Base-by-base conservation (phyloP, 2,113 vertebrate genomes). In the Uria aalge region DNA sequence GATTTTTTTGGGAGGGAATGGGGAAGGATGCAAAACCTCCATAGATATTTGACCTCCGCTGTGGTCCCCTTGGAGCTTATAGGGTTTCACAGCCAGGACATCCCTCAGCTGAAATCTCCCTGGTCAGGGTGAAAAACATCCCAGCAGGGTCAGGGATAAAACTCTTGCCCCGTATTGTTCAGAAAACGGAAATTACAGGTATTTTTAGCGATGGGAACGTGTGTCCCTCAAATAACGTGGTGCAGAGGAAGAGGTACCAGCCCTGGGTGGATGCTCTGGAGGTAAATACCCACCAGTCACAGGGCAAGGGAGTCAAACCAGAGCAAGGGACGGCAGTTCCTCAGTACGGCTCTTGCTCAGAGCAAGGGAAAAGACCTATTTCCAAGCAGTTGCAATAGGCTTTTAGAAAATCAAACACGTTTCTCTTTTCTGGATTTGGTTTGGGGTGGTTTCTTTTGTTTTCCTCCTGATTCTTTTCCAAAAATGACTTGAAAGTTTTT, bases 401-500 rank as follows among this genome's bases (percentile, higher is more conserved):
- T 47, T 50, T 50, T 40, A 48, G 40, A 73, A 76, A 88, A 48
- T 11, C 79, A 60, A 62, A 66, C 32, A 23, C 57, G 2, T 66
- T 79, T 67, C 93, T 90, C 90, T 69, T 88, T 78, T 64, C 73
- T 93, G 81, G 18, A 22, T 82, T 94, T 88, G 40, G 40, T 91
- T 96, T 88, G 8, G 87, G 60, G 81, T 67, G 69, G 38, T 94
- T 95, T 96, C 57, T 94, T 94, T 95, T 87, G 68, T 95, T 90
- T 69, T 93, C 62, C 23, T 95, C 66, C 71, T 88, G 45, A 88
- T 91, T 56, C 11, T 13, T 90, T 93, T 91, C 93, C 40, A 88
- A 96, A 94, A 90, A 69, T 95, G 85, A 96, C 81, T 92, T 95
- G 94, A 93, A 96, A 96, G 96, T 64, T 27, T 18, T 29, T 62